Conservation (phyloP, 2,888 invertebrate species). For the Zeuzera pyrina region DNA sequence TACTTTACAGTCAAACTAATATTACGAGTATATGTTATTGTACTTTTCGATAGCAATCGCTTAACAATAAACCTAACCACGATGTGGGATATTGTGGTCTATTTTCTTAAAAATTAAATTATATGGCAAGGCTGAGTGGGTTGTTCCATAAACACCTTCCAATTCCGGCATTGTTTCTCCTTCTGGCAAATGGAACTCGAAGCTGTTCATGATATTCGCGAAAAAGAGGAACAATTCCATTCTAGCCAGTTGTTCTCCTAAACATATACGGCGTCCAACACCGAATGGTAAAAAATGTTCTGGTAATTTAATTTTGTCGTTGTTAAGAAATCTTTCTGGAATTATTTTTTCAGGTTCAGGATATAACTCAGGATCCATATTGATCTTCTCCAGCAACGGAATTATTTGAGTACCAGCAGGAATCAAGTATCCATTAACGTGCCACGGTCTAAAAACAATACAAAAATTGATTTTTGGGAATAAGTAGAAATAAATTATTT, state of each 20-base stretch:
- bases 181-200: constrained; percentile 77
- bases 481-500: too few species aligned
- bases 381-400: constrained; percentile 85
- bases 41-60: too few species aligned
- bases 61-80: too few species aligned
- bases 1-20: too few species aligned
- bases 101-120: constrained; percentile 17
- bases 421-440: constrained; percentile 79
- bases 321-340: constrained; percentile 81
- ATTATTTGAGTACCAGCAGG: constrained; percentile 85
- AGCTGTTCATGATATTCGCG: constrained; percentile 82
- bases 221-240: constrained; percentile 90
- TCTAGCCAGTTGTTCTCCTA: constrained; percentile 85
- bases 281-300: constrained; percentile 90
- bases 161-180: constrained; percentile 79
- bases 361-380: constrained; percentile 87
- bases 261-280: constrained; percentile 86
- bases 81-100: too few species aligned
- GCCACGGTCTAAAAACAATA: constrained; percentile 79
- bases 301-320: constrained; percentile 80
- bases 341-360: constrained; percentile 84
- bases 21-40: too few species aligned
- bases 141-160: constrained; percentile 81
- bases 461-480: too few species aligned
- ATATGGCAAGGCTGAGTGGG: constrained; percentile 77